A percentile compares a stretch with the other conserved stretches of the same genome.
phyloP scores from a whole-genome alignment of 2,888 invertebrate species.

The Mimumesa dahlbomi region DNA sequence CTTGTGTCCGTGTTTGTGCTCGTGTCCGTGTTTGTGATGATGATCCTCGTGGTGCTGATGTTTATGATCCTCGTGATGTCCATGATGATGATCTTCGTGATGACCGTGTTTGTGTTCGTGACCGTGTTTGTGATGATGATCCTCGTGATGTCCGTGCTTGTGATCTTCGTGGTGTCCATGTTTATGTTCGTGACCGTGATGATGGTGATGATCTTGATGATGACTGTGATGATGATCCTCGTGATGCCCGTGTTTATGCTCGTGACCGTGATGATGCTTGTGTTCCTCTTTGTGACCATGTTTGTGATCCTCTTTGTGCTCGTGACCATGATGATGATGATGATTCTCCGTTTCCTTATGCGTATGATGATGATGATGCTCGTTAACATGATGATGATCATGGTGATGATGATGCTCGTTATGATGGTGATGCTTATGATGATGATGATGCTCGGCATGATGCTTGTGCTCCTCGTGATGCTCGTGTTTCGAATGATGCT shows the following conservation, averaged over 20 bases:
- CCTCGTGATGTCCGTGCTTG: conserved; percentile 63
- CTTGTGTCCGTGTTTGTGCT: conserved; percentile 69
- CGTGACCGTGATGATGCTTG: conserved; percentile 71
- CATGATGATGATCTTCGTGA: conserved; percentile 66
- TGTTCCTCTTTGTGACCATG: conserved; percentile 73
- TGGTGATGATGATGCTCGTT: conserved; percentile 75
- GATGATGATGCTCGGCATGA: conserved; percentile 71
- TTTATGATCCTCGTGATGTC: conserved; percentile 70
- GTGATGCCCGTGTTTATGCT: conserved; percentile 68
- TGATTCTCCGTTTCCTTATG: conserved; percentile 73
- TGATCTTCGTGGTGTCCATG: conserved; percentile 66
- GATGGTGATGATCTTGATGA: conserved; percentile 65
- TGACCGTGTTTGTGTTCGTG: conserved; percentile 68
- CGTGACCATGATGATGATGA: conserved; percentile 73
- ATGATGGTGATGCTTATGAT: conserved; percentile 72
- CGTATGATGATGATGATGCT: conserved; percentile 73
- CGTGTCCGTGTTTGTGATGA: conserved; percentile 67
- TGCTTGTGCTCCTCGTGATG: conserved; percentile 72
- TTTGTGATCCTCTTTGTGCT: conserved; percentile 72
- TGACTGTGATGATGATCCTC: conserved; percentile 66
- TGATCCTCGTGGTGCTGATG: conserved; percentile 68
- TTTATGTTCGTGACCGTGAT: conserved; percentile 64
- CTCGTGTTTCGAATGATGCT: conserved; percentile 70
- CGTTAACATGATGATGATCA: conserved; percentile 72
- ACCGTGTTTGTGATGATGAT: conserved; percentile 68